Base-by-base conservation (phyloP, 2,113 vertebrate genomes). In the Calonectris borealis region DNA sequence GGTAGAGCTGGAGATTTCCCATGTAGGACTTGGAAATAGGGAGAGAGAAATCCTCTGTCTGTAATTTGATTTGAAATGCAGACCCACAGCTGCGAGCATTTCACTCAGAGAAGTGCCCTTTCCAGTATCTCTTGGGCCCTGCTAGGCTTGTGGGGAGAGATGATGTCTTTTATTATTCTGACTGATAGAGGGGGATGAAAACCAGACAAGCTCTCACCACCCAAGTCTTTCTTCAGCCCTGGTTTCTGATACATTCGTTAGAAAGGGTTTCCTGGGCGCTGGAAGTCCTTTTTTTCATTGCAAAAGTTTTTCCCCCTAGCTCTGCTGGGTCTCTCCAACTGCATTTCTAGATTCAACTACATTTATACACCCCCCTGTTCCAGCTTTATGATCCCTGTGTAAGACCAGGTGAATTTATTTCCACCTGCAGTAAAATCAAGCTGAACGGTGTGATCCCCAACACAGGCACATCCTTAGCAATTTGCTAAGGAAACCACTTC, bases 91-190 rank as follows among this genome's bases (percentile, higher is more conserved):
- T 92, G 88, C 2, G 8, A 94, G 46, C 25, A 1, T 79, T 89
- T 84, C 36, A 16, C 48, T 94, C 34, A 24, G 62, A 73, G 54
- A 84, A 78, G 13, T 78, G 51, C 58, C 65, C 57, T 84, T 94
- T 94, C 27, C 19, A 42, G 36, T 46, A 77, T 85, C 40, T 69
- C 62, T 79, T 75, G 69, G 61, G 69, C 60, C 38, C 60, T 94
- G 11, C 72, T 81, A 16, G 71, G 36, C 52, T 92, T 86, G 19
- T 90, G 58, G 16, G n/a, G 46, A 81, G 79, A 83, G 68, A n/a
- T 77, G 66, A 44, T 92, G 71, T 81, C 83, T 92, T 96, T 83
- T 90, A 86, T 92, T 80, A 86, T 51, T 31, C 82, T 92, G 40
- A 79, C 70, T 91, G 87, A 95, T 92, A 78, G 71, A 80, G 38